These are phyloP conservation scores for Microcebus murinus DNA, from an alignment of 2,113 vertebrate species.

Conservation along the genomic window DNA sequence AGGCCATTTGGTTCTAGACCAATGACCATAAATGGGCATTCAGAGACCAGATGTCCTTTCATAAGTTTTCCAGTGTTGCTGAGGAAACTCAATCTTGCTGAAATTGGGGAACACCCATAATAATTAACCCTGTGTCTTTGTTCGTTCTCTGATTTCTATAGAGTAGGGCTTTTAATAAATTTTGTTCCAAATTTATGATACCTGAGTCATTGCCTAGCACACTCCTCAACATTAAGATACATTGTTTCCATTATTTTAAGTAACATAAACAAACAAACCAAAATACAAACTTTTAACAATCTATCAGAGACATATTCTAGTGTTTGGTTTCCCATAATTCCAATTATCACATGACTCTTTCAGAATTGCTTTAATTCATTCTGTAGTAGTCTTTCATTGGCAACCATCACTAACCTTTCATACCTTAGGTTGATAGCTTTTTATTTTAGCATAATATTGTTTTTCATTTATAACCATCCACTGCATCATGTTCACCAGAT, in stretches of 20 bases:
- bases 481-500: constrained; percentile 81
- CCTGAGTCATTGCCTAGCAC: constrained; percentile 24
- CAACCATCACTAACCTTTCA: constrained; percentile 88
- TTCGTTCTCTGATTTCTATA: constrained; percentile 14
- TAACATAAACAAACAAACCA: neutral
- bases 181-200: constrained; percentile 51
- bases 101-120: neutral
- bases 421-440: constrained; percentile 84
- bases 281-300: constrained; percentile 56
- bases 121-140: neutral
- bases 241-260: constrained; percentile 70
- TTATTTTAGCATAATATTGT: constrained; percentile 85
- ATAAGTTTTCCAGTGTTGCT: constrained; percentile 2
- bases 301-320: constrained; percentile 66
- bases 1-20: constrained; percentile 33
- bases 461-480: constrained; percentile 84
- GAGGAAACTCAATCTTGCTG: constrained; percentile 41
- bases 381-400: constrained; percentile 80
- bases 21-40: constrained; percentile 38
- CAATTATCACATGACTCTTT: constrained; percentile 67
- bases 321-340: constrained; percentile 80
- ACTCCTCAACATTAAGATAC: constrained; percentile 49
- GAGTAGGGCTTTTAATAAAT: neutral
- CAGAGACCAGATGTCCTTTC: constrained; percentile 38
- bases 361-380: constrained; percentile 79